Conservation (phyloP, 53 echinoderm and acorn worm species). For the Glandiceps talaboti region DNA sequence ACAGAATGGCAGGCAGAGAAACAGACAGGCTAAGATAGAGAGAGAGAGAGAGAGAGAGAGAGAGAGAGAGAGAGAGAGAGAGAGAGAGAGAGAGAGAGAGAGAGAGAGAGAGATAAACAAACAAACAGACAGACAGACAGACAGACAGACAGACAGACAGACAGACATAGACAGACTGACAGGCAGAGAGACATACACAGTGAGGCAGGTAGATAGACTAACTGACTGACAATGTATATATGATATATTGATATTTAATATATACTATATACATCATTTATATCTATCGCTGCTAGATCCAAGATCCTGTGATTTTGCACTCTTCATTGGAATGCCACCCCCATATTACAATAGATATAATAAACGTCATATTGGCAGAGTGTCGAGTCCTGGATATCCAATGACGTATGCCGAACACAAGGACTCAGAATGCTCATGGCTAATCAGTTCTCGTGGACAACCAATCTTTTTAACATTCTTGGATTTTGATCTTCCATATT, state of each 20-base stretch:
- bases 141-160: no score
- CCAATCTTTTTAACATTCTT: background rate
- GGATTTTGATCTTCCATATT: background rate
- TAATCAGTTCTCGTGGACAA: background rate
- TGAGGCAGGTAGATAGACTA: no score
- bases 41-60: no score
- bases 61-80: no score
- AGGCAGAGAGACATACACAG: no score
- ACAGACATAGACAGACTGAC: no score
- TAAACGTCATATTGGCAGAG: background rate
- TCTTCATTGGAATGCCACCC: background rate
- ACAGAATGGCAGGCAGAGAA: background rate
- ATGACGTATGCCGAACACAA: background rate
- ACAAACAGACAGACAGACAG: no score
- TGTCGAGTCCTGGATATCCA: background rate
- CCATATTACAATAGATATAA: background rate
- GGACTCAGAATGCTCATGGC: background rate
- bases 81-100: no score
- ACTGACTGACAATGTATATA: no score
- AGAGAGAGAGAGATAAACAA: no score
- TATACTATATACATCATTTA: no score
- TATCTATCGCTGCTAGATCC: background rate
- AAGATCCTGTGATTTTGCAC: background rate
- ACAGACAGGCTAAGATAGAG: background rate
- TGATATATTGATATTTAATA: no score